phyloP scores from a whole-genome alignment of 2,113 vertebrate genomes.

The Nerophis lumbriciformis region DNA sequence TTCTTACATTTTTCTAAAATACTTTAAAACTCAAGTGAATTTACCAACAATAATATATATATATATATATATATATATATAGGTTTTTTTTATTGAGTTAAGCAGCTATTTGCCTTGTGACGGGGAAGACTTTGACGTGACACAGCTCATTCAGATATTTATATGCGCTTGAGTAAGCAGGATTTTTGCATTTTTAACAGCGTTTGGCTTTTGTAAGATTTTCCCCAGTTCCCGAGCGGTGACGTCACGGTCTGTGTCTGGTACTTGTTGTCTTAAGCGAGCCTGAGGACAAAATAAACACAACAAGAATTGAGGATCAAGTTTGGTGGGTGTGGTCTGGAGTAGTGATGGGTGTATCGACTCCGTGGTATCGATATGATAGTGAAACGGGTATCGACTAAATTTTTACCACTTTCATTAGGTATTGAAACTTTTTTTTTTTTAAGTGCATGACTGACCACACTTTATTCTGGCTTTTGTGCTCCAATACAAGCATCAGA shows the following conservation, averaged over 20 bases:
- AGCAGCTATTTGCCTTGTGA: neutral
- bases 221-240: constrained; percentile 37
- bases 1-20: neutral
- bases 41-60: no score
- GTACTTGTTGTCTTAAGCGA: constrained; percentile 35
- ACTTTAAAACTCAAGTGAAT: neutral
- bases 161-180: constrained; percentile 52
- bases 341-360: no score
- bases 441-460: no score
- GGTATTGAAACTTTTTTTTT: no score
- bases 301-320: neutral
- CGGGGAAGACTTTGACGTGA: neutral
- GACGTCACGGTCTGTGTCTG: constrained; percentile 16
- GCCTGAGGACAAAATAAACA: constrained; percentile 43
- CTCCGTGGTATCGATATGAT: no score
- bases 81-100: neutral
- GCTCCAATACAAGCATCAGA: no score
- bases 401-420: no score
- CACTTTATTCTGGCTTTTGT: no score
- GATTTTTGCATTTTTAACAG: constrained; percentile 13
- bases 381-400: no score
- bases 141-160: constrained; percentile 45
- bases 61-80: no score
- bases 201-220: constrained; percentile 34
- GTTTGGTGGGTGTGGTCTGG: neutral